Conservation (phyloP, 1,140 invertebrate species). For the Pseudachorutes palmiensis region DNA sequence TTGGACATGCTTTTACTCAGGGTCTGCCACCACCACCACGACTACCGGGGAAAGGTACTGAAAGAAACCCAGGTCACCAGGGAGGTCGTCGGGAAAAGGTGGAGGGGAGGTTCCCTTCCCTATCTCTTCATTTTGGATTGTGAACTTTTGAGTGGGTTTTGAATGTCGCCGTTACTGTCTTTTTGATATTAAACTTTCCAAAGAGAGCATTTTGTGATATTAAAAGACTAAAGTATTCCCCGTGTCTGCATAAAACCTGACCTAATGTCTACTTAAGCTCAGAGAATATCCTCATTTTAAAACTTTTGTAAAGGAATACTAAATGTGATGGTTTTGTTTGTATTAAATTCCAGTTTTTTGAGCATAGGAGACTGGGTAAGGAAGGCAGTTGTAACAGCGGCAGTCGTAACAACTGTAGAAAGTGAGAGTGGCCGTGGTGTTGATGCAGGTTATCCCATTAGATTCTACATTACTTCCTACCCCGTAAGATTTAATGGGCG, state of each 20-base stretch:
- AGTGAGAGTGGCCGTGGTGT: neutral
- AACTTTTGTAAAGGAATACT: slow-evolving; percentile 1
- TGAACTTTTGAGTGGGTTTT: neutral
- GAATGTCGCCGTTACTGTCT: neutral
- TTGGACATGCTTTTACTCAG: neutral
- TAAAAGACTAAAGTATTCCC: neutral
- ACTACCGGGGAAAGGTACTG: neutral
- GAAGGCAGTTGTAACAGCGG: too few relatives aligned
- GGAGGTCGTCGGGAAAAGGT: neutral
- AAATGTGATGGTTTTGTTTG: slow-evolving; percentile 13
- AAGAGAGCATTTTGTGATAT: slow-evolving; percentile 1
- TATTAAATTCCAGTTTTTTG: neutral
- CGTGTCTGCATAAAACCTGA: slow-evolving; percentile 9
- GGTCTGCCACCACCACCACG: too few relatives aligned
- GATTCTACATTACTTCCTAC: neutral
- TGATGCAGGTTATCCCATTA: neutral
- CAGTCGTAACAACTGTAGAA: too few relatives aligned
- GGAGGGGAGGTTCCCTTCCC: neutral
- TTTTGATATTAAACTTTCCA: neutral
- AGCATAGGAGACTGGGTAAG: neutral
- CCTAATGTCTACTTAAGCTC: slow-evolving; percentile 10
- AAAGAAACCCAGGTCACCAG: neutral
- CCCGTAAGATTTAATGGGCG: slow-evolving; percentile 6
- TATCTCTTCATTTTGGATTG: neutral
- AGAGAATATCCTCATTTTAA: neutral